Conservation (phyloP, 2,888 invertebrate genomes). For the Micoletzkya japonica region DNA sequence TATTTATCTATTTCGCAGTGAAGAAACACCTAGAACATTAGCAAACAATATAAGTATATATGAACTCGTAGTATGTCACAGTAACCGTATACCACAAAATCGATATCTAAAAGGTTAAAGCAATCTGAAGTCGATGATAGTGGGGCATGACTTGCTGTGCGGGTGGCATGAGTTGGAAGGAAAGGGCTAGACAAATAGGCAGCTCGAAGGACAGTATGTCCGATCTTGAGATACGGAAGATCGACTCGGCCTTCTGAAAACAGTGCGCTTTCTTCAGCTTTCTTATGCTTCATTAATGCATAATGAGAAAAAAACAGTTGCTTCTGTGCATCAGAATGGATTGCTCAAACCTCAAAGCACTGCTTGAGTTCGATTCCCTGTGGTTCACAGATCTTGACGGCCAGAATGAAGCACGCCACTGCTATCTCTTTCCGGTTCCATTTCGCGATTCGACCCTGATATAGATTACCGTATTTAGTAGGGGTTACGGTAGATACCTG, state of each 20-base stretch:
- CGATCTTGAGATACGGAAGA: conserved; percentile 20
- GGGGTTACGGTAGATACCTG: conserved; percentile 66
- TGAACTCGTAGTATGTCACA: no score
- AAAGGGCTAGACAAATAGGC: conserved; percentile 41
- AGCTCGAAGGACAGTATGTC: conserved; percentile 36
- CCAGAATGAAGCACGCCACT: conserved; percentile 87
- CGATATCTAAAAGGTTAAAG: not conserved
- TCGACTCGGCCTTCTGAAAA: conserved; percentile 12
- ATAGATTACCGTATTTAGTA: not conserved
- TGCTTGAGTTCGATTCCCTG: conserved; percentile 85
- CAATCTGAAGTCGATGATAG: conserved; percentile 37
- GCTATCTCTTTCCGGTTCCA: conserved; percentile 92
- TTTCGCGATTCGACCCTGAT: conserved; percentile 81
- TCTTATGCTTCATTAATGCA: no score
- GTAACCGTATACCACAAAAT: no score
- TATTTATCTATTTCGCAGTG: no score
- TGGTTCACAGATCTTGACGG: conserved; percentile 94
- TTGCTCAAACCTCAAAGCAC: conserved; percentile 78
- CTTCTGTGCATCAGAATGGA: not conserved
- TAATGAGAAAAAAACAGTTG: not conserved
- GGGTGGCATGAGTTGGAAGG: conserved; percentile 38
- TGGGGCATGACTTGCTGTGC: conserved; percentile 37
- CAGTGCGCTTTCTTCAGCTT: no score
- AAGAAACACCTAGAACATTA: no score
- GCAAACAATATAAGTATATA: no score